Evolutionary conservation across 2,888 invertebrate genomes (phyloP).

Genomic region (Dioctria linearis): DNA sequence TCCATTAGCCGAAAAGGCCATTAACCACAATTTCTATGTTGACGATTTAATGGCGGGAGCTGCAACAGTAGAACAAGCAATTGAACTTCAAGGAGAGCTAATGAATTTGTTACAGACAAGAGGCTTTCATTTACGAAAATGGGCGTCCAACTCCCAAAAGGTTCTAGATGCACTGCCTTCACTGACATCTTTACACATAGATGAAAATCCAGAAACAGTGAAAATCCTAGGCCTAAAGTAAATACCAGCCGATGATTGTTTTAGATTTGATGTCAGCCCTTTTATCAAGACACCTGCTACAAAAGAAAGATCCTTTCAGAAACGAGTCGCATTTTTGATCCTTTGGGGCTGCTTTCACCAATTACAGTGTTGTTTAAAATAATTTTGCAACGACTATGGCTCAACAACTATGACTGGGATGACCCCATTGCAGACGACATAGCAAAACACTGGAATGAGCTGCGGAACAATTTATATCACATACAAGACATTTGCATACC

Average conservation of each 20-base stretch:
- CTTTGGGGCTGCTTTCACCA: neutral
- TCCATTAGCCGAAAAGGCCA: neutral
- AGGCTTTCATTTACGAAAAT: neutral
- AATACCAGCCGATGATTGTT: neutral
- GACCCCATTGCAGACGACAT: neutral
- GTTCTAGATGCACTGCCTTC: neutral
- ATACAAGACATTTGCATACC: neutral
- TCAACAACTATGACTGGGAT: too few species aligned
- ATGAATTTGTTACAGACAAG: neutral
- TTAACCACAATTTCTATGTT: slow-evolving; percentile 6
- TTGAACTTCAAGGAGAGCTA: neutral
- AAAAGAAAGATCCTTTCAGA: neutral
- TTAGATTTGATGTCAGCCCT: neutral
- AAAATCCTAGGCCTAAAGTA: neutral
- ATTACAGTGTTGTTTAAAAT: neutral
- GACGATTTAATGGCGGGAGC: slow-evolving; percentile 12
- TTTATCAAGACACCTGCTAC: neutral
- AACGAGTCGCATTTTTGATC: neutral
- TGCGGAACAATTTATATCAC: neutral
- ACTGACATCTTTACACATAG: neutral
- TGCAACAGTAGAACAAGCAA: neutral
- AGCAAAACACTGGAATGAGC: neutral
- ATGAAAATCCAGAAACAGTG: neutral
- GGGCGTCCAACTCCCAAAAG: neutral
- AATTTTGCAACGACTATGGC: neutral